Conservation (phyloP, 2,113 vertebrate genomes). For the Macaca mulatta region DNA sequence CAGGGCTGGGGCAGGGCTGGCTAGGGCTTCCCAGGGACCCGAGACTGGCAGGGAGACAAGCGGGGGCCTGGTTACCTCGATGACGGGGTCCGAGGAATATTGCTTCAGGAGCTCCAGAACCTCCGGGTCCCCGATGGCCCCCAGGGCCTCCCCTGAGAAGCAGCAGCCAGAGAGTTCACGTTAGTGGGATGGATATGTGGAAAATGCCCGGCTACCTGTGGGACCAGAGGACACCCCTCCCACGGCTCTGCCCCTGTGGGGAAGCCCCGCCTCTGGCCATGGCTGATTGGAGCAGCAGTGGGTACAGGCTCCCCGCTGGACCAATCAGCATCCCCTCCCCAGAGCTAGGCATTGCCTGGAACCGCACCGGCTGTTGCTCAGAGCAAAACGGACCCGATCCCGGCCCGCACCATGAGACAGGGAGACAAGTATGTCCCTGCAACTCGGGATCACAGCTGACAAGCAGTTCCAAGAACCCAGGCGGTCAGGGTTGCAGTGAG, state of each 20-base stretch:
- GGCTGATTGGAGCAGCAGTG: not conserved
- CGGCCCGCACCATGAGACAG: fast-evolving
- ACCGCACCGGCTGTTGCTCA: not conserved
- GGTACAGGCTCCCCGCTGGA: not conserved
- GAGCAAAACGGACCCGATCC: not conserved
- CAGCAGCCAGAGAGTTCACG: fast-evolving
- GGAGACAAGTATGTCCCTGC: not conserved
- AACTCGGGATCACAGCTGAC: not conserved
- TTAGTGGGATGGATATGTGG: not conserved
- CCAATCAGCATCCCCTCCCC: not conserved
- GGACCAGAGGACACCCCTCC: too few relatives aligned
- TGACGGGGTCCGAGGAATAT: constrained; percentile 90
- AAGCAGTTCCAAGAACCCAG: not conserved
- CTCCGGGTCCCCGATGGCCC: constrained; percentile 90
- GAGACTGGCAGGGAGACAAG: fast-evolving
- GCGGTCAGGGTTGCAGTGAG: not conserved
- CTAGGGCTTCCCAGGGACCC: not conserved
- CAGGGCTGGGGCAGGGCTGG: not conserved
- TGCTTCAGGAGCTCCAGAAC: constrained; percentile 91
- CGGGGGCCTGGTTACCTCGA: constrained; percentile 83
- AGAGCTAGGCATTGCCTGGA: not conserved
- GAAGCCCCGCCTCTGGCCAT: not conserved
- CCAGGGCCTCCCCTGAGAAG: constrained; percentile 93
- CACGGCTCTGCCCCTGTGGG: not conserved
- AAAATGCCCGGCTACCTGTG: fast-evolving